Evolutionary conservation across 2,113 vertebrate genomes (phyloP).

Genomic region (Callopanchax toddi): DNA sequence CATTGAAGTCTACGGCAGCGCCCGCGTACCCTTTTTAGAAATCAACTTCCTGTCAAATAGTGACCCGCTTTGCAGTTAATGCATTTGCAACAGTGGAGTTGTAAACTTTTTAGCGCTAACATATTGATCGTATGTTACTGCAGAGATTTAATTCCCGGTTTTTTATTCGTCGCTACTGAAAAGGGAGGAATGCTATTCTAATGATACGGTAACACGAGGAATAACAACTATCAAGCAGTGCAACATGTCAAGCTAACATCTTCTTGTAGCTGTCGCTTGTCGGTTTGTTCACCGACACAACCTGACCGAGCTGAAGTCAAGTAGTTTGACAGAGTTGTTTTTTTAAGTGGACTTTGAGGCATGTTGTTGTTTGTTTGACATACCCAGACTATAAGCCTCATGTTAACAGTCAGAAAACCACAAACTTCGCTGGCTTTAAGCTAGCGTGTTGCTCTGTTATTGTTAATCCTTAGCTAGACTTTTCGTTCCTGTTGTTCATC

Average conservation of each 20-base stretch:
- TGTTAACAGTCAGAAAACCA: not conserved
- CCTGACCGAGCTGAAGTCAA: not conserved
- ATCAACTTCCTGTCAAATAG: constrained; percentile 80
- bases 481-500: constrained; percentile 19
- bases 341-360: not conserved
- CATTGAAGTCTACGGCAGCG: constrained; percentile 29
- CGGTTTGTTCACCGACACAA: constrained; percentile 57
- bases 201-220: constrained; percentile 65
- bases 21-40: constrained; percentile 53
- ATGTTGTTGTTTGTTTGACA: not conserved
- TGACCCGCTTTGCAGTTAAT: constrained; percentile 74
- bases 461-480: constrained; percentile 48
- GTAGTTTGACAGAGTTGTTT: not conserved
- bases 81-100: constrained; percentile 76
- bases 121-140: constrained; percentile 3
- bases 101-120: constrained; percentile 74
- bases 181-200: constrained; percentile 53
- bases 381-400: constrained; percentile 30
- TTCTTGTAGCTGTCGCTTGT: constrained; percentile 47
- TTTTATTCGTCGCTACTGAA: not conserved
- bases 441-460: constrained; percentile 62
- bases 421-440: constrained; percentile 53
- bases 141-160: not conserved
- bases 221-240: constrained; percentile 15
- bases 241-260: constrained; percentile 70